phyloP scores from a whole-genome alignment of 2,797 vertebrate species.

The Lagorchestes hirsutus region DNA sequence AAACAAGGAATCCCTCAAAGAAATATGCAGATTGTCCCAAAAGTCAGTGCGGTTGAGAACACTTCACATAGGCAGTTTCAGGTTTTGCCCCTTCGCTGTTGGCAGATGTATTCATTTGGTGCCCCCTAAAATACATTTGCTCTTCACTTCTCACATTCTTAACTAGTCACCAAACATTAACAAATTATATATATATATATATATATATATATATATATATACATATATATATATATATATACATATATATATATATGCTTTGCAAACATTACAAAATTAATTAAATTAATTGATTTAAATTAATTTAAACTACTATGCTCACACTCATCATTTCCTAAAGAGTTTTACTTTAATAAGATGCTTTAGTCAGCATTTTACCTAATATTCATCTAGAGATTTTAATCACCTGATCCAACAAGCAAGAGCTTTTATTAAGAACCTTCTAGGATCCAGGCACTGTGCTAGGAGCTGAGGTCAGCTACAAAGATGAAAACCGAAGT shows the following conservation, averaged over 20 bases:
- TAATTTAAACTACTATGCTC: background rate
- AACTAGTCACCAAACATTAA: background rate
- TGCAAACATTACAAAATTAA: background rate
- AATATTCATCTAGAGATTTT: background rate
- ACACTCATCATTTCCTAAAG: background rate
- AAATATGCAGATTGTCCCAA: background rate
- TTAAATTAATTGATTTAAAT: too few species aligned
- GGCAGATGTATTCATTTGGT: constrained; percentile 3
- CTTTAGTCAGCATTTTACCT: background rate
- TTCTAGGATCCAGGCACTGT: background rate
- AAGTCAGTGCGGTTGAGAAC: background rate
- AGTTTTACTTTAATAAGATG: background rate
- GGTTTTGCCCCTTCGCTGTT: background rate
- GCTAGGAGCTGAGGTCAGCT: background rate
- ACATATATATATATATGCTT: background rate
- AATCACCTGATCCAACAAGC: background rate
- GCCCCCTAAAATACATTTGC: background rate
- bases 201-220: too few species aligned
- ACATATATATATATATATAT: too few species aligned
- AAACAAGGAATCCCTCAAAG: background rate
- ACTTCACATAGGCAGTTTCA: background rate
- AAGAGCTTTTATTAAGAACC: background rate
- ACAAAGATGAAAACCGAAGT: background rate
- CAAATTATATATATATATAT: background rate
- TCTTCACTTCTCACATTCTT: background rate